Base-by-base conservation (phyloP, 2,113 vertebrate species). In the Pelecanus crispus region DNA sequence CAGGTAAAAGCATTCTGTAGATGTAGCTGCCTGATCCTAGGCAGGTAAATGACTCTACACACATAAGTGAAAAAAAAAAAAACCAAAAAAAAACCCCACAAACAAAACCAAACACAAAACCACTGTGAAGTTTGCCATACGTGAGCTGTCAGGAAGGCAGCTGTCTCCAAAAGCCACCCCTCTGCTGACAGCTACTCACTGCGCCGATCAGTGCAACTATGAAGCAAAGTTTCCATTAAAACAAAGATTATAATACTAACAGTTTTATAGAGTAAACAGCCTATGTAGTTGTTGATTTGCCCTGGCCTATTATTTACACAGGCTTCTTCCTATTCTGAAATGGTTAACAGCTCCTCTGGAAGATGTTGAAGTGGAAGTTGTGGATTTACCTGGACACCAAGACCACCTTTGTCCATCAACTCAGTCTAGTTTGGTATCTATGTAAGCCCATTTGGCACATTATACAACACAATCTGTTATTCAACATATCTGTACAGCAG, bases 41-140 rank as follows among this genome's bases (percentile, higher is more conserved):
- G 31, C 28, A 75, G 2, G 1, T 52, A 47, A 70, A 14, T 5
- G 4, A 56, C 17, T 40, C 17, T 29, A 38, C 1, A 1, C 4
- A n/a, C 7, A 2, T 19, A 24, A 28, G 10, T 2, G 8, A 42
- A 5, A 49, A 77, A 50, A 63, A 21, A 53, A 29, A 9, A 52
- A 52, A 25, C 19, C 10, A 50, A 50, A 50, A 50, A 13, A 25
- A 50, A 50, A 50, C 3, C 12, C 22, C 49, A 1, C 22, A 47
- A 63, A 52, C 16, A 47, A 47, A 63, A 13, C 5, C 38, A 59
- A 55, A 61, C 45, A 45, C 25, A 49, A 85, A 36, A 0, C 21
- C 31, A 29, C 18, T 31, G 15, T n/a, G 16, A 44, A 10, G 6
- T 26, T 34, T 50, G 21, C 20, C 28, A 5, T 9, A 34, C 3